phyloP scores from a whole-genome alignment of 2,113 vertebrate genomes.

The Sinocyclocheilus grahami region DNA sequence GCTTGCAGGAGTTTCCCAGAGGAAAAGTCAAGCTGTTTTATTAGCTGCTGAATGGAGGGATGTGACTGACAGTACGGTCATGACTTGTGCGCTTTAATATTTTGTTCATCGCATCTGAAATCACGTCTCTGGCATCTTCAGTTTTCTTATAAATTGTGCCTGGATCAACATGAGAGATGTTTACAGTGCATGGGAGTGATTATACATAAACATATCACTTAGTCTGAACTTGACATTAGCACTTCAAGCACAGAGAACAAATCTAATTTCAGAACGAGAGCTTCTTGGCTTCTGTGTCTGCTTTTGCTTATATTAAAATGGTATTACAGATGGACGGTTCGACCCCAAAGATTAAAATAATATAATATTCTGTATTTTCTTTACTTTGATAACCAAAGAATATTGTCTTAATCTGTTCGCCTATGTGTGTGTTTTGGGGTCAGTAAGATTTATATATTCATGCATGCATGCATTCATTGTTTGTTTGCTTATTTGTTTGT shows the following conservation, averaged over 20 bases:
- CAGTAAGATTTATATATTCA: too few species aligned
- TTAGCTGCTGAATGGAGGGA: neutral
- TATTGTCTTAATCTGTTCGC: too few species aligned
- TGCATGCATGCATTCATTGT: too few species aligned
- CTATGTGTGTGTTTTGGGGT: too few species aligned
- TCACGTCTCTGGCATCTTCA: neutral
- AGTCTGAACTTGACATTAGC: slow-evolving; percentile 3
- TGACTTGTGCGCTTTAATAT: neutral
- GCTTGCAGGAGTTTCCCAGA: neutral
- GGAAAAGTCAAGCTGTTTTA: neutral
- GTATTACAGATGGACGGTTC: too few species aligned
- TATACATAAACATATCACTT: neutral
- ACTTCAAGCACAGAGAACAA: neutral
- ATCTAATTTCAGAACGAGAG: neutral
- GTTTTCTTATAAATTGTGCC: neutral
- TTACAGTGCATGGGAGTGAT: neutral
- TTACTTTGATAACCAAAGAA: too few species aligned
- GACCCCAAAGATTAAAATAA: too few species aligned
- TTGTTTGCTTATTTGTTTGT: too few species aligned
- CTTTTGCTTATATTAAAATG: too few species aligned
- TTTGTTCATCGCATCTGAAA: neutral
- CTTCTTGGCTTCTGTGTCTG: neutral
- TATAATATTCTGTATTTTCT: too few species aligned
- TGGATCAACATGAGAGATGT: neutral
- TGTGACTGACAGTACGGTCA: neutral